phyloP scores from a whole-genome alignment of 2,797 vertebrate species.

The Caiman crocodilus region DNA sequence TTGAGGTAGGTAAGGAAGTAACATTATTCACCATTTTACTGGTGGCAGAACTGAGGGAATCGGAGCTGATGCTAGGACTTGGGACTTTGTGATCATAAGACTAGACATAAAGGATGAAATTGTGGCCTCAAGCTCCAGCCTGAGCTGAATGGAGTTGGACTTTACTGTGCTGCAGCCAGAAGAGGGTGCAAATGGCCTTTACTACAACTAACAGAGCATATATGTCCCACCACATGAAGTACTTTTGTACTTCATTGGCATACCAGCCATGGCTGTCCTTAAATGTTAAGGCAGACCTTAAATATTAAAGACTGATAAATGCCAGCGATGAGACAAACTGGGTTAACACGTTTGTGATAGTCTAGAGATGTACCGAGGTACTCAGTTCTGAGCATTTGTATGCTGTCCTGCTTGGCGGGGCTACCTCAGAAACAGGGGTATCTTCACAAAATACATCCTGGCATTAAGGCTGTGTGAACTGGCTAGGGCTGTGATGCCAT shows the following conservation, averaged over 20 bases:
- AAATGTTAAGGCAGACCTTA: constrained; percentile 1
- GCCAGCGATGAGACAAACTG: background rate
- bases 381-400: background rate
- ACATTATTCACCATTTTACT: background rate
- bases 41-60: background rate
- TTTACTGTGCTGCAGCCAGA: background rate
- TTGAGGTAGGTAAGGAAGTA: background rate
- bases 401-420: accelerated
- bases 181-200: constrained; percentile 16
- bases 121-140: background rate
- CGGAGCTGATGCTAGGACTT: background rate
- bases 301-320: background rate
- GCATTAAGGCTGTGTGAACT: background rate
- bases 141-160: background rate
- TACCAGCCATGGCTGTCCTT: background rate
- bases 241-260: background rate
- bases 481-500: background rate
- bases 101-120: background rate
- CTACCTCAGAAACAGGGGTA: background rate
- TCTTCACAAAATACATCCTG: background rate
- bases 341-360: background rate
- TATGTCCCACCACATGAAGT: accelerated
- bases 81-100: accelerated
- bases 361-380: background rate
- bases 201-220: background rate